phyloP scores from a whole-genome alignment of 2,113 vertebrate species.

The Cebidichthys violaceus region DNA sequence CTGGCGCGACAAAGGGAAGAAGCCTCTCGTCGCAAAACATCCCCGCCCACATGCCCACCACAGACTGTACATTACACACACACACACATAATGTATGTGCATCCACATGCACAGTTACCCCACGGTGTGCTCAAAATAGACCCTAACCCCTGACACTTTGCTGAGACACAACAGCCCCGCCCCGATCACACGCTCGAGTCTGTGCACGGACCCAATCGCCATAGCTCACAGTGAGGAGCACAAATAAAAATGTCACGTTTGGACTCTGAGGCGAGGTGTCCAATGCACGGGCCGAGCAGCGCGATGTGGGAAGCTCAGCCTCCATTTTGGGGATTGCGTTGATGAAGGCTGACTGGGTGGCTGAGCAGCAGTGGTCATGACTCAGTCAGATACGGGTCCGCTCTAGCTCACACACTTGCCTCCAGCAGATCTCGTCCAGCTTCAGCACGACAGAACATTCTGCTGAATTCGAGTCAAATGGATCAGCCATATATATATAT shows the following conservation, averaged over 20 bases:
- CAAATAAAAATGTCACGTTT: neutral
- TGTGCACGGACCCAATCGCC: conserved; percentile 15
- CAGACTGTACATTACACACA: neutral
- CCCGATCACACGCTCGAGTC: too few relatives aligned
- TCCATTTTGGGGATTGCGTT: conserved; percentile 73
- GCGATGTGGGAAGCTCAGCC: conserved; percentile 46
- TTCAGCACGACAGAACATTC: conserved; percentile 46
- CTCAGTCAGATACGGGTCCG: conserved; percentile 72
- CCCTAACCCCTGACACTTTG: neutral
- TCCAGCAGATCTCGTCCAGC: conserved; percentile 62
- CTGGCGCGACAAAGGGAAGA: conserved; percentile 19
- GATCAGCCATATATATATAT: neutral
- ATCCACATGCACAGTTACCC: neutral
- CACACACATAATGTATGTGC: neutral
- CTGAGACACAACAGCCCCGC: neutral
- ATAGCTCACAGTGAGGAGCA: conserved; percentile 16
- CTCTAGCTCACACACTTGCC: conserved; percentile 67
- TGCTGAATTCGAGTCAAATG: conserved; percentile 46
- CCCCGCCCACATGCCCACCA: neutral
- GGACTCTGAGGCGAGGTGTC: neutral
- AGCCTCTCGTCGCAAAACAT: conserved; percentile 15
- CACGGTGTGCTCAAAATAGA: conserved; percentile 8
- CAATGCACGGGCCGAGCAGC: conserved; percentile 23
- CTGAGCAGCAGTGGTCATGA: conserved; percentile 73
- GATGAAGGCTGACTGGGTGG: conserved; percentile 66